These are phyloP conservation scores for Drosophila putrida DNA, from an alignment of 2,888 invertebrate species.

Conservation along the genomic window DNA sequence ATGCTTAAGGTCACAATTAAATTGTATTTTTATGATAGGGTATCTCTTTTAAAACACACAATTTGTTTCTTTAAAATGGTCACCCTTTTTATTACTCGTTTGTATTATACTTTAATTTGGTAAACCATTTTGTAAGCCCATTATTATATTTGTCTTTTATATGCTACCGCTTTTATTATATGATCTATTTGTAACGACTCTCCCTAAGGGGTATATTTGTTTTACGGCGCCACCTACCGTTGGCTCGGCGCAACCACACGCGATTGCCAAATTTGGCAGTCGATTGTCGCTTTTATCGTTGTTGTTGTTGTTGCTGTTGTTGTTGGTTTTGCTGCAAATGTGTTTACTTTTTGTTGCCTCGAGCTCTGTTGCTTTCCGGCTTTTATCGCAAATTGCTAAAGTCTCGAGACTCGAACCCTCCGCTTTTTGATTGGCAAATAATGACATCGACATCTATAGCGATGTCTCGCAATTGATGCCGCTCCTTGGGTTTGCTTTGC, in stretches of 20 bases:
- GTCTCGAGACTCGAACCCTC: slow-evolving; percentile 7
- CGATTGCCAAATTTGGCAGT: slow-evolving; percentile 52
- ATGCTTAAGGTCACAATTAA: too few species aligned
- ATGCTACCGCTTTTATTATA: background rate
- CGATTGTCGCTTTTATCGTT: slow-evolving; percentile 27
- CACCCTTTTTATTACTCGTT: background rate
- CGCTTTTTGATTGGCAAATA: slow-evolving; percentile 64
- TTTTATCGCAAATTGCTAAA: slow-evolving; percentile 51
- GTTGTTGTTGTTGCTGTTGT: slow-evolving; percentile 1
- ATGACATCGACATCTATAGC: slow-evolving; percentile 58
- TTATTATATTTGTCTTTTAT: slow-evolving; percentile 1
- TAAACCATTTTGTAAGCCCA: background rate
- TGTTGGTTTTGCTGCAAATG: slow-evolving; percentile 29
- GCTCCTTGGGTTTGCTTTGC: slow-evolving; percentile 29
- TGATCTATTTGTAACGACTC: slow-evolving; percentile 4
- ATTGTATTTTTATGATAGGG: background rate
- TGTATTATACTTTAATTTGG: background rate
- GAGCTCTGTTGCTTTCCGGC: slow-evolving; percentile 49
- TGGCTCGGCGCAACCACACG: slow-evolving; percentile 31
- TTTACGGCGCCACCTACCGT: slow-evolving; percentile 26
- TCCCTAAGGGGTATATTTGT: background rate
- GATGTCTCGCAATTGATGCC: slow-evolving; percentile 28
- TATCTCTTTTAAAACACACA: background rate
- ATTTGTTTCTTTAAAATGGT: background rate
- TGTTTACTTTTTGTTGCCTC: slow-evolving; percentile 26